phyloP scores from a whole-genome alignment of 2,888 invertebrate genomes.

The Meteorus colon region DNA sequence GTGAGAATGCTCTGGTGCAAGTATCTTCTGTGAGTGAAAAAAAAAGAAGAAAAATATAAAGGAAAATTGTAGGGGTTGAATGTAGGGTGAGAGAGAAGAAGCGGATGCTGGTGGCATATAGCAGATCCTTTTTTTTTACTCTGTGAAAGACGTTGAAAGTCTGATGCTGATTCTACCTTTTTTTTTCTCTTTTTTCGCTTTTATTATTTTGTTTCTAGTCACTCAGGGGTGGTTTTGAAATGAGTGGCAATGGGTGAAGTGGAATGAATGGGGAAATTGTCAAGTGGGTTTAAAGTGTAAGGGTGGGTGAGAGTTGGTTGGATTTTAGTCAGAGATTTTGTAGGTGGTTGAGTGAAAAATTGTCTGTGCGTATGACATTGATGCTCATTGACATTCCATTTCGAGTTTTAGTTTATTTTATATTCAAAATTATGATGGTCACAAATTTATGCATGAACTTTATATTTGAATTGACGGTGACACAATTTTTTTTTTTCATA shows the following conservation, averaged over 20 bases:
- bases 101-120: constrained; percentile 26
- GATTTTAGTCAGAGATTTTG: not conserved
- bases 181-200: not conserved
- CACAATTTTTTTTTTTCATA: no score
- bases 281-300: not conserved
- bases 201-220: no score
- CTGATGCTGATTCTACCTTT: not conserved
- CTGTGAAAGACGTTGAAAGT: not conserved
- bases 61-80: not conserved
- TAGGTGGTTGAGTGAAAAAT: constrained; percentile 7
- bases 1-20: constrained; percentile 1
- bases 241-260: constrained; percentile 7
- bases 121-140: not conserved
- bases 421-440: no score
- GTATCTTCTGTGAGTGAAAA: not conserved
- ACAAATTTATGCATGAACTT: no score
- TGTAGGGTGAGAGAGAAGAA: not conserved
- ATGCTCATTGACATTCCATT: constrained; percentile 31
- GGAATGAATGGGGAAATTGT: not conserved
- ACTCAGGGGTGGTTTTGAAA: constrained; percentile 2
- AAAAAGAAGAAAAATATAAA: constrained; percentile 6
- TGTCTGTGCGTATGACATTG: constrained; percentile 16
- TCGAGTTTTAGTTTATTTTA: not conserved
- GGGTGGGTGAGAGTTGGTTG: not conserved
- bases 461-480: no score